Conservation (phyloP, 2,797 vertebrate genomes). For the Setipinna tenuifilis region DNA sequence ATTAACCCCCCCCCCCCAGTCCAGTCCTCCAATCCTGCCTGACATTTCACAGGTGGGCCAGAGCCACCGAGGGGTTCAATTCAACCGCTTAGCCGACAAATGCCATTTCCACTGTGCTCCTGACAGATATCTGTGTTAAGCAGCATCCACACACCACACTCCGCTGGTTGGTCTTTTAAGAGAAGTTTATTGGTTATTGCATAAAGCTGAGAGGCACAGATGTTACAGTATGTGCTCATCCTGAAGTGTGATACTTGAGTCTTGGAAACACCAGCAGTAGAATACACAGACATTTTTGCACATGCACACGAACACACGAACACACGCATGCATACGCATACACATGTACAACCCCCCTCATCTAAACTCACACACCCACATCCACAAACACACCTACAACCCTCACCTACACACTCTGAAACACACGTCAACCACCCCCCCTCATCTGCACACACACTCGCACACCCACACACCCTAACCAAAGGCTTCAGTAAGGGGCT, state of each 20-base stretch:
- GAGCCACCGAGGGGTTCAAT: neutral
- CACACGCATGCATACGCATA: neutral
- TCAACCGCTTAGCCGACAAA: neutral
- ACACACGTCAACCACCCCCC: too few species aligned
- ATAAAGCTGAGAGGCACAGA: neutral
- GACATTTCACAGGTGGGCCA: neutral
- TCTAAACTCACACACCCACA: neutral
- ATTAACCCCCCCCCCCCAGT: too few species aligned
- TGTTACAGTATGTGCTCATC: neutral
- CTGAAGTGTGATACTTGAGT: neutral
- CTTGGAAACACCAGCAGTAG: neutral
- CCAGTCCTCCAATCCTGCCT: neutral
- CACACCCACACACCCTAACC: neutral
- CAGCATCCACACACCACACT: neutral
- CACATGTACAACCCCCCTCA: too few species aligned
- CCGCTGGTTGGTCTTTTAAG: neutral
- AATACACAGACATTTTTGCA: neutral
- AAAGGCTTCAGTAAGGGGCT: constrained; percentile 2
- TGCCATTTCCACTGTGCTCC: neutral
- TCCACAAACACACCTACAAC: neutral
- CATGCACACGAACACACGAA: neutral
- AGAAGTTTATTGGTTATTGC: neutral
- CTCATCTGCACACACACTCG: neutral
- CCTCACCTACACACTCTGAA: too few species aligned
- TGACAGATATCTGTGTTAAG: neutral